Evolutionary conservation across 2,113 vertebrate species (phyloP), one percentile per base, ranked within the genome.

Genomic region (Mesocricetus auratus): DNA sequence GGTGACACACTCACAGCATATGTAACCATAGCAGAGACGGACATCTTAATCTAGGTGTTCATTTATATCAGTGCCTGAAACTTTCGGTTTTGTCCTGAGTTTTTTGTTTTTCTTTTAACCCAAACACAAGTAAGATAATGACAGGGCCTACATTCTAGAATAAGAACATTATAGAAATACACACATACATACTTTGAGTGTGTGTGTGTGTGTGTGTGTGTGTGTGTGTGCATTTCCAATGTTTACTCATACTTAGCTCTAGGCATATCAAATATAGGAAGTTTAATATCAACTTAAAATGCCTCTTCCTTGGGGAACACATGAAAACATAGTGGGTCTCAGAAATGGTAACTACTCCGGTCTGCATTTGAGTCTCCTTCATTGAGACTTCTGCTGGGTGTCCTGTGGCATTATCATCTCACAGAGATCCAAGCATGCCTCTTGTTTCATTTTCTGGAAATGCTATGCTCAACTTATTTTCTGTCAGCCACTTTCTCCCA

Each of bases 401-500:
- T 69, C 71, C 45, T 42, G 1, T 8, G 53, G 36, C 26, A 50
- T 10, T 47, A 5, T 68, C 47, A 74, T 58, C 39, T 56, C 5
- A 3, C 5, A 6, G 36, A 45, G 45, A 75, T 60, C 2, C 5
- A 74, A n/a, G 75, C 47, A 2, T 45, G 45, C 26, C 3, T 82
- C 64, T 86, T 85, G 47, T 93, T 94, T 91, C 78, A 60, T 62
- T 91, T 79, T 56, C n/a, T 88, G n/a, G 73, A 90, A 83, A 66
- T 53, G 39, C 71, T 89, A 73, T 45, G 73, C 71, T 92, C 12
- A 71, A 50, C 39, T 94, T 71, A 1, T 62, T 62, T n/a, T 90
- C 90, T 21, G 15, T 81, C 88, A 66, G 68, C 45, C 42, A 8
- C 83, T 88, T 87, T 79, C 50, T 90, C 24, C 56, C 68, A 36